Percentiles rank a stretch among this genome's conserved stretches.
Conservation (phyloP, 2,888 invertebrate genomes). For the Ypsolopha sequella region DNA sequence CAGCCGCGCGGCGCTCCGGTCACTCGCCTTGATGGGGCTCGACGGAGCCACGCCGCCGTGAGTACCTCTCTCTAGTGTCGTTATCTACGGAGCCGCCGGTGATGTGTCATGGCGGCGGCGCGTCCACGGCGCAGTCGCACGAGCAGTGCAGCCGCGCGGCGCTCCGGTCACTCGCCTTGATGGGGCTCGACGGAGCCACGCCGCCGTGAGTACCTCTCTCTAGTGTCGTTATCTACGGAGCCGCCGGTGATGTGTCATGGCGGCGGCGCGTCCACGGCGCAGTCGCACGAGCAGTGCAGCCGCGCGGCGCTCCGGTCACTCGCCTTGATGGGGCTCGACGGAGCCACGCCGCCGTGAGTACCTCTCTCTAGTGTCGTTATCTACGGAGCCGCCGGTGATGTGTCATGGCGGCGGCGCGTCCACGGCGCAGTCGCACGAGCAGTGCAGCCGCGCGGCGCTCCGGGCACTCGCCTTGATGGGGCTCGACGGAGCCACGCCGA, state of each 20-base stretch:
- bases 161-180: conserved; percentile 79
- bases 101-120: conserved; percentile 95
- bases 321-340: conserved; percentile 79
- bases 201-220: conserved; percentile 91
- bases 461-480: conserved; percentile 82
- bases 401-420: conserved; percentile 94
- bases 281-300: conserved; percentile 90
- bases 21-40: conserved; percentile 80
- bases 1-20: conserved; percentile 81
- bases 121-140: conserved; percentile 87
- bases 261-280: conserved; percentile 88
- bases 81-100: conserved; percentile 92
- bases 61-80: conserved; percentile 91
- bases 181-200: conserved; percentile 84
- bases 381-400: conserved; percentile 93
- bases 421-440: conserved; percentile 89
- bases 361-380: conserved; percentile 89
- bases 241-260: conserved; percentile 97
- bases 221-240: conserved; percentile 90
- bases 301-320: conserved; percentile 82
- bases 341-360: conserved; percentile 92
- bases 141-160: conserved; percentile 89
- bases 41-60: conserved; percentile 88
- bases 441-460: conserved; percentile 85
- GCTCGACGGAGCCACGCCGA: conserved; percentile 74